A percentile compares a stretch with the other conserved stretches of the same genome.
Evolutionary conservation across 2,888 invertebrate genomes (phyloP).

Genomic region (Mythimna ferrago): DNA sequence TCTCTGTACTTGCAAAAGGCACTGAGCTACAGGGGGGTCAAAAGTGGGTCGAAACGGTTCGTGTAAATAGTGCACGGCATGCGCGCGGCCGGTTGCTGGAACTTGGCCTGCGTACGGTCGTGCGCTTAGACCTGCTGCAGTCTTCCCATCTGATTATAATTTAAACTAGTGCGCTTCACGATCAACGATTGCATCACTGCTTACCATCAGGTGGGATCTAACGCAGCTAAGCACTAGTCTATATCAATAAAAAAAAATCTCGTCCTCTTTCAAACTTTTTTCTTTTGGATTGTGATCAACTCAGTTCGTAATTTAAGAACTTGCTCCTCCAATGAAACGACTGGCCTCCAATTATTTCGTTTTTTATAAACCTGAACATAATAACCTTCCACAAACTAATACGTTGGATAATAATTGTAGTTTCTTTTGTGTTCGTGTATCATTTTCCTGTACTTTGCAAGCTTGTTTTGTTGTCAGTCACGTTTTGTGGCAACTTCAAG

Average conservation of each 20-base stretch:
- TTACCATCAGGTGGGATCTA: too few species aligned
- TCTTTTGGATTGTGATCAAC: conserved; percentile 2
- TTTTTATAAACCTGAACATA: conserved; percentile 17
- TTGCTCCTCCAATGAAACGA: neutral
- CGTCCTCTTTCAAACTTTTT: neutral
- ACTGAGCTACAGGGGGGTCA: too few species aligned
- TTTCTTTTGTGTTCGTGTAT: conserved; percentile 41
- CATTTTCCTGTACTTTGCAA: conserved; percentile 40
- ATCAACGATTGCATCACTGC: too few species aligned
- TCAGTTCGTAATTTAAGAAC: conserved; percentile 3
- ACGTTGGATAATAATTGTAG: conserved; percentile 33
- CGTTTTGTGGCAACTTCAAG: conserved; percentile 44
- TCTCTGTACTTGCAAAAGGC: too few species aligned
- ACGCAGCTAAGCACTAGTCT: too few species aligned
- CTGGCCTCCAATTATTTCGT: conserved; percentile 21
- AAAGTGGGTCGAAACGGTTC: too few species aligned
- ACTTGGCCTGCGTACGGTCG: too few species aligned
- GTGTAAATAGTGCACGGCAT: too few species aligned
- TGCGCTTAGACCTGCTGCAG: too few species aligned
- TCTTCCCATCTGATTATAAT: too few species aligned
- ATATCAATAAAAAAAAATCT: neutral
- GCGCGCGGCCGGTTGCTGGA: too few species aligned
- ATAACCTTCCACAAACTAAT: conserved; percentile 28
- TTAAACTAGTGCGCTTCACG: too few species aligned
- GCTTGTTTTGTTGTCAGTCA: conserved; percentile 53